A percentile compares a stretch with the other conserved stretches of the same genome.
Conservation (phyloP, 2,888 invertebrate species). For the Digitonthophagus gazella region DNA sequence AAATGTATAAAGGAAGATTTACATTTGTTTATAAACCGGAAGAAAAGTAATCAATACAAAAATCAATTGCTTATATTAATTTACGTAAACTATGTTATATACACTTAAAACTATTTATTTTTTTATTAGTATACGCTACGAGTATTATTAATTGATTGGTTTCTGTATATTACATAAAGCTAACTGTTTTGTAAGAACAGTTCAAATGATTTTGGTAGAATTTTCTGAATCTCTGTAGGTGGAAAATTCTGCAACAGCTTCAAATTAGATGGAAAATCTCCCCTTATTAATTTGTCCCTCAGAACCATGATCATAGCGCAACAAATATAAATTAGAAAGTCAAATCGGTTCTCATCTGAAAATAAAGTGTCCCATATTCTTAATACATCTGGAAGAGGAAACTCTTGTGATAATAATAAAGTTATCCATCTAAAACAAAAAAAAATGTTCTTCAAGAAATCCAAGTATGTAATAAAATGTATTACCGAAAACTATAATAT, state of each 20-base stretch:
- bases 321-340: constrained; percentile 88
- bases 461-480: neutral
- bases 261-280: constrained; percentile 92
- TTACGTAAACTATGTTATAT: neutral
- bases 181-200: constrained; percentile 50
- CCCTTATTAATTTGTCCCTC: constrained; percentile 75
- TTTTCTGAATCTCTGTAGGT: constrained; percentile 81
- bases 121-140: constrained; percentile 1
- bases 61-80: neutral
- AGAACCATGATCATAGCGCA: constrained; percentile 96
- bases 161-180: neutral
- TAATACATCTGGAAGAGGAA: constrained; percentile 94
- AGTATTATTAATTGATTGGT: constrained; percentile 21
- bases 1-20: constrained; percentile 3
- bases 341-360: constrained; percentile 84
- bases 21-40: neutral
- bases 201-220: constrained; percentile 75
- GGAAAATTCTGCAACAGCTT: constrained; percentile 93
- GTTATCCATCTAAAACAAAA: constrained; percentile 88
- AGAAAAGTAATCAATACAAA: neutral
- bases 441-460: neutral
- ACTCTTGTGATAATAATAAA: constrained; percentile 93
- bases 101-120: neutral
- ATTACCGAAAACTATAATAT: constrained; percentile 89
- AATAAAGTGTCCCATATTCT: constrained; percentile 97